Percentiles rank a stretch among this genome's conserved stretches.
phyloP scores from a whole-genome alignment of 2,888 invertebrate genomes.

The Calliphora vomitoria region DNA sequence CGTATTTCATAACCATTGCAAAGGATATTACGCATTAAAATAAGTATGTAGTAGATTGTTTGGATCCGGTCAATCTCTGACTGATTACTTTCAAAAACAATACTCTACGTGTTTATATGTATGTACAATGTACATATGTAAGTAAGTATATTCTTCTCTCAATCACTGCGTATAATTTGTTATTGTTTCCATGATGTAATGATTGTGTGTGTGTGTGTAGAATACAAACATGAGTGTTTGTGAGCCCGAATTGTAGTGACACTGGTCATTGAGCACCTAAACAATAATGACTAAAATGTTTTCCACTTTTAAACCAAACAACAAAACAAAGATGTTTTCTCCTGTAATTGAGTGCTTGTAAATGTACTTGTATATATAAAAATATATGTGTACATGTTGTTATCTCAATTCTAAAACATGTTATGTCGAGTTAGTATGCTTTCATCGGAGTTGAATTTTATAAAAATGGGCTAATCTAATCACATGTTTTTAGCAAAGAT shows the following conservation, averaged over 20 bases:
- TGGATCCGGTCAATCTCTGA: neutral
- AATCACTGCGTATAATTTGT: neutral
- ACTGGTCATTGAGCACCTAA: slow-evolving; percentile 16
- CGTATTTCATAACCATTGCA: neutral
- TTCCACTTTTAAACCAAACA: neutral
- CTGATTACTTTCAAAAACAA: slow-evolving; percentile 12
- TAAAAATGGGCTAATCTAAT: too few relatives aligned
- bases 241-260: neutral
- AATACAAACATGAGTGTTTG: neutral
- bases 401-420: too few relatives aligned
- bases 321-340: neutral
- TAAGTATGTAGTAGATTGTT: neutral
- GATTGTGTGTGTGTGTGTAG: neutral
- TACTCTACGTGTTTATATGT: neutral
- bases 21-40: neutral
- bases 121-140: neutral
- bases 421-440: too few relatives aligned
- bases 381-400: neutral
- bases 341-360: neutral
- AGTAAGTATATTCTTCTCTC: too few relatives aligned
- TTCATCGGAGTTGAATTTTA: too few relatives aligned
- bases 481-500: too few relatives aligned
- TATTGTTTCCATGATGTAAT: neutral
- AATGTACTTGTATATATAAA: neutral
- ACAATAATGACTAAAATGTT: slow-evolving; percentile 19